Evolutionary conservation across 2,888 invertebrate species (phyloP).

Genomic region (Ochropacha duplaris): DNA sequence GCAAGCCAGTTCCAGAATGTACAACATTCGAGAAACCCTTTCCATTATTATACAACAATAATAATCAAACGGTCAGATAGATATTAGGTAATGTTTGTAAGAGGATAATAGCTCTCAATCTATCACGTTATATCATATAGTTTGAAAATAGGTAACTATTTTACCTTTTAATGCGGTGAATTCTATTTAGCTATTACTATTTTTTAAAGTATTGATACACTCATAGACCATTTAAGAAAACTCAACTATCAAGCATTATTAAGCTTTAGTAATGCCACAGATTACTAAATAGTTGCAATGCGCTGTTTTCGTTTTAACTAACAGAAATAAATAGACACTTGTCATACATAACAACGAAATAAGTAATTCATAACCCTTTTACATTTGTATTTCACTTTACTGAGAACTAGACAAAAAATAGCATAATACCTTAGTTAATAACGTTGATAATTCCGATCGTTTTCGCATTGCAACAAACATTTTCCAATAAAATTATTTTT

Average conservation of each 20-base stretch:
- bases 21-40: constrained; percentile 20
- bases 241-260: too few species aligned
- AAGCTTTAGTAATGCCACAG: too few species aligned
- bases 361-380: too few species aligned
- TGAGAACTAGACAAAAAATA: constrained; percentile 2
- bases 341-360: too few species aligned
- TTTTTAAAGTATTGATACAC: too few species aligned
- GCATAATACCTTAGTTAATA: not conserved
- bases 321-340: too few species aligned
- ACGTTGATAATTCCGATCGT: constrained; percentile 2
- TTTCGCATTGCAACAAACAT: constrained; percentile 11
- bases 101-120: constrained; percentile 20
- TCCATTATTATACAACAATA: constrained; percentile 33
- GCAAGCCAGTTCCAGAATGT: not conserved
- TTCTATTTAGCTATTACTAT: too few species aligned
- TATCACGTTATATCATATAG: constrained; percentile 19
- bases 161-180: not conserved
- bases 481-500: constrained; percentile 6
- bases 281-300: too few species aligned
- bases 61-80: constrained; percentile 12
- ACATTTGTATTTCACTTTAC: not conserved
- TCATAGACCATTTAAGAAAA: too few species aligned
- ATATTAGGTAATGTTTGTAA: constrained; percentile 21
- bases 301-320: too few species aligned
- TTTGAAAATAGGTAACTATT: not conserved